These are phyloP conservation scores for Protonibea diacanthus DNA, from an alignment of 2,797 vertebrate species.

Conservation along the genomic window DNA sequence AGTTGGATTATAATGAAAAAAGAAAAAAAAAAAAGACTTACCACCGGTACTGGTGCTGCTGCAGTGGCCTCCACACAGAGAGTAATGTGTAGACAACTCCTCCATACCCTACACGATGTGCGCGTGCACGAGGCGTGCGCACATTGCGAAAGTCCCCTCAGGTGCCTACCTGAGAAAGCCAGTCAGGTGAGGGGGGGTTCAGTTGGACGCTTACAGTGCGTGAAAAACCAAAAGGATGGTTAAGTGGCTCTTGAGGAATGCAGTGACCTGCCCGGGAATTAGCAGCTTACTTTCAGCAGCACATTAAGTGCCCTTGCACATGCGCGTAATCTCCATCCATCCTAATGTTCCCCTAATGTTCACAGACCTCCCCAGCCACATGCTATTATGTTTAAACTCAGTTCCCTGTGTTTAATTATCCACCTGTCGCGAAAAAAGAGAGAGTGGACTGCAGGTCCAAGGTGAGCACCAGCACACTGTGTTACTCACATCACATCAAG, in stretches of 20 bases:
- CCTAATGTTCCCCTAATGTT: no score
- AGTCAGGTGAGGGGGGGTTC: slow-evolving; percentile 17
- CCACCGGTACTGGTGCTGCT: slow-evolving; percentile 21
- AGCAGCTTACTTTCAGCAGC: not conserved
- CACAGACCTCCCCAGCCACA: no score
- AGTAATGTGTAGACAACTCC: slow-evolving; percentile 53
- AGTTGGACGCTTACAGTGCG: not conserved
- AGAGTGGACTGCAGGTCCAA: no score
- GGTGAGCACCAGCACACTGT: no score
- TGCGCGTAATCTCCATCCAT: no score
- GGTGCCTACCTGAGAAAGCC: not conserved
- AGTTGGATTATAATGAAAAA: not conserved
- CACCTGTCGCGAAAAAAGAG: no score
- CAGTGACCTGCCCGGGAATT: not conserved
- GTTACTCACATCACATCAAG: no score
- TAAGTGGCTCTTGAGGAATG: not conserved
- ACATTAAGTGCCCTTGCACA: no score
- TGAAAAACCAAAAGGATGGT: slow-evolving; percentile 2
- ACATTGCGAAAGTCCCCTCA: not conserved
- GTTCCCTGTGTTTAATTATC: no score
- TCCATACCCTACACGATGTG: not conserved
- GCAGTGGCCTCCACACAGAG: slow-evolving; percentile 12
- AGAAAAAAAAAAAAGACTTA: slow-evolving; percentile 43
- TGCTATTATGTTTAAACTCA: no score
- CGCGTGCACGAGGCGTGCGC: not conserved